These are phyloP conservation scores for Piscicola geometra DNA, from an alignment of 2,888 invertebrate genomes.

Conservation along the genomic window DNA sequence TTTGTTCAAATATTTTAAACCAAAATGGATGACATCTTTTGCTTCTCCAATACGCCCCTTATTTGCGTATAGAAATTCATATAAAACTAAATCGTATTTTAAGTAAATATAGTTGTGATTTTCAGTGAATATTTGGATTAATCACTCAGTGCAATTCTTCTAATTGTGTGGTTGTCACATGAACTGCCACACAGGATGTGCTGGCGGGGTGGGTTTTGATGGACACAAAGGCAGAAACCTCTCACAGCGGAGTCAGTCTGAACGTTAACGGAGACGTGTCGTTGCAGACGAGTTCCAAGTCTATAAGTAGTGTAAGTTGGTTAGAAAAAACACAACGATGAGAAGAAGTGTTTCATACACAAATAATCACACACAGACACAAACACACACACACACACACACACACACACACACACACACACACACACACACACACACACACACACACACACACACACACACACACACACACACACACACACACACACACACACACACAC, in stretches of 20 bases:
- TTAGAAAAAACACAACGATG: too few relatives aligned
- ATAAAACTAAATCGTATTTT: neutral
- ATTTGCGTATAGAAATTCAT: neutral
- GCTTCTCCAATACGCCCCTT: too few relatives aligned
- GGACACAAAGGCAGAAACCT: constrained; percentile 65
- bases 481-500: constrained; percentile 62
- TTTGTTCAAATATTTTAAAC: neutral
- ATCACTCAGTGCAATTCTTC: too few relatives aligned
- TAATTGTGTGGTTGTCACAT: too few relatives aligned
- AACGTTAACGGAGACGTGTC: constrained; percentile 77
- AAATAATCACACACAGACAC: too few relatives aligned
- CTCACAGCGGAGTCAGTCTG: constrained; percentile 85
- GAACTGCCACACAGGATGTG: constrained; percentile 69
- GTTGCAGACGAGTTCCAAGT: constrained; percentile 83
- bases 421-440: constrained; percentile 56
- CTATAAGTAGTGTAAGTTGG: constrained; percentile 50
- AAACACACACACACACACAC: too few relatives aligned
- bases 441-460: constrained; percentile 58
- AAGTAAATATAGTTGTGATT: neutral
- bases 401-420: neutral
- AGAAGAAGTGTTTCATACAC: too few relatives aligned
- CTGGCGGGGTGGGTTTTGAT: constrained; percentile 77
- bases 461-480: constrained; percentile 62
- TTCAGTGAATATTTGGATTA: too few relatives aligned
- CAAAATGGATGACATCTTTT: too few relatives aligned